Base-by-base conservation (phyloP, 2,113 vertebrate genomes). In the Pundamilia nyererei region DNA sequence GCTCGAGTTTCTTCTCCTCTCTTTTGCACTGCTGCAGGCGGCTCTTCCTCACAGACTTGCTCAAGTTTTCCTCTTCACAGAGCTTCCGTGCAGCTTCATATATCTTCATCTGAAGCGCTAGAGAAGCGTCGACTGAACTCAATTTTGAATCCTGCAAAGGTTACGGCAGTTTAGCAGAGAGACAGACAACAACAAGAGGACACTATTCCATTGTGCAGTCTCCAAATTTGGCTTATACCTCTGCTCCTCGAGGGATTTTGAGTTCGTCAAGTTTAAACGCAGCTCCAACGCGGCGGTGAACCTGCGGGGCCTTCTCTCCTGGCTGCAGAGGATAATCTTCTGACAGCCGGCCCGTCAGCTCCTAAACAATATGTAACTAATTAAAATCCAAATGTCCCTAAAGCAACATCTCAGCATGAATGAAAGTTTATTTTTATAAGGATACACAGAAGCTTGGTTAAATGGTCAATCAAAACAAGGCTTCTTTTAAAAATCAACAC, bases 41-140 rank as follows among this genome's bases (percentile, higher is more conserved):
- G 87, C 96, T 97, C 93, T 96, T 96, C 21, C 94, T 96, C 2
- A 97, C 93, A 53, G 97, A 96, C 56, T 97, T 95, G 82, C 95
- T 95, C 3, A 96, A 94, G 89, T 97, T 97, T 68, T 97, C 95
- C 93, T 99, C 98, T 0, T 87, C 90, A 26, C 94, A 97, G 9
- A 99, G 97, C 11, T 95, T 95, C 1, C 95, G 96, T 0, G 97
- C 96, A 0, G 98, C 98, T 87, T 97, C 96, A 0, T 97, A 96
- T 31, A 99, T 98, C 96, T 98, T 97, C 86, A 97, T 96, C 95
- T 99, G 98, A 87, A 99, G 95, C 0, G 97, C 97, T 89, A 99
- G 94, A 60, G 97, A 96, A 49, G 89, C 93, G 62, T 99, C 97
- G 87, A 98, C 94, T 38, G 93, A 80, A 65, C 93, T 96, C 85